Base-by-base conservation (phyloP, 2,797 vertebrate species). In the Alcedo quadribrachys region DNA sequence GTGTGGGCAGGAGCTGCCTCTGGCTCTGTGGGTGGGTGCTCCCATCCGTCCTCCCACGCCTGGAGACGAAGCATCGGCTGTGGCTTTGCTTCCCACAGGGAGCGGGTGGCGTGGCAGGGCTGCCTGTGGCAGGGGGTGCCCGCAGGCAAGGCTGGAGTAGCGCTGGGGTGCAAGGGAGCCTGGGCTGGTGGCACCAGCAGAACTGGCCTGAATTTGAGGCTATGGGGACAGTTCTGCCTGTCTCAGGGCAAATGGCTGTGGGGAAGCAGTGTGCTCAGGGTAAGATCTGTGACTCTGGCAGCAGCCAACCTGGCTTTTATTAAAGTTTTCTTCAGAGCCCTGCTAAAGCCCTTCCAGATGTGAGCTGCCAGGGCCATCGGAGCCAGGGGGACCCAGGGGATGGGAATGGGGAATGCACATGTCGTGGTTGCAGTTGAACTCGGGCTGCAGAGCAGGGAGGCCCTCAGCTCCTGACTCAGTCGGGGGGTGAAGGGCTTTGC, bases 281-380 rank as follows among this genome's bases (percentile, higher is more conserved):
- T 33, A 58, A 82, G 62, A 40, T 61, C 46, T 0, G 11, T 2
- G 2, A 51, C 0, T 4, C 60, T 70, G 57, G 68, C 6, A 0
- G 67, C 85, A 75, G 42, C 92, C 79, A 88, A 87, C 91, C 96
- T 97, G 96, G 79, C 86, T 97, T 95, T 94, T 95, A 86, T 97
- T 94, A 97, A 92, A 73, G 82, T 79, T 70, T 71, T 55, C 40
- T 91, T 86, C 74, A 79, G 93, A 88, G 87, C 68, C 15, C 20
- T 67, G 46, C 92, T 86, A 92, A 96, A 95, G 61, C 87, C 93
- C 84, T 97, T 97, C 95, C 96, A 96, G 93, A 96, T 96, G 96
- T 96, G 97, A 77, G 61, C 54, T 92, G 60, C 32, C 35, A 71
- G 91, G 85, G 83, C 85, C 90, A 87, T 92, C 32, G 2, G 65